Conservation (phyloP, 2,113 vertebrate genomes). For the Mormyrus iriodes region DNA sequence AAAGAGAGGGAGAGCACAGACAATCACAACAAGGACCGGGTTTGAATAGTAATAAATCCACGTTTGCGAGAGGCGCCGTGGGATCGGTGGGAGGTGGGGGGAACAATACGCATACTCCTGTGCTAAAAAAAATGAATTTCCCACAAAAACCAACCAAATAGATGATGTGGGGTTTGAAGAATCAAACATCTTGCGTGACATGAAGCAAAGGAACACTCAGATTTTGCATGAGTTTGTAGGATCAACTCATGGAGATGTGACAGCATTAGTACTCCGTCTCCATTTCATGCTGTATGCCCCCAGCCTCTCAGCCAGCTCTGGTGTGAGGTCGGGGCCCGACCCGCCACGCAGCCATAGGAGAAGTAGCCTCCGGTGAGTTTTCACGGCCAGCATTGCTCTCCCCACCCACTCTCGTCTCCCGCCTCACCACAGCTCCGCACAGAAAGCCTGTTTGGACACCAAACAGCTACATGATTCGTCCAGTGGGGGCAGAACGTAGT, state of each 20-base stretch:
- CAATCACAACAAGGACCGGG: constrained; percentile 66
- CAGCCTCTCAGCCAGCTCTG: constrained; percentile 35
- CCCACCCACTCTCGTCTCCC: not conserved
- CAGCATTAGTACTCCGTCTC: not conserved
- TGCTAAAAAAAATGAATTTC: constrained; percentile 30
- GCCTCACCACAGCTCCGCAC: constrained; percentile 12
- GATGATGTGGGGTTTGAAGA: not conserved
- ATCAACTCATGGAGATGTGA: not conserved
- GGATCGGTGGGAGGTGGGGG: constrained; percentile 33
- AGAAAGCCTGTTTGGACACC: not conserved
- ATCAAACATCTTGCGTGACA: not conserved
- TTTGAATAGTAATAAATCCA: constrained; percentile 70
- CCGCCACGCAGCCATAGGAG: not conserved
- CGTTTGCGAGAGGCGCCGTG: constrained; percentile 55
- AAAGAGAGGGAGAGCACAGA: constrained; percentile 44
- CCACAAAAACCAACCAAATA: constrained; percentile 28
- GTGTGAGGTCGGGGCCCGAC: not conserved
- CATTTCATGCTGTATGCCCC: constrained; percentile 18
- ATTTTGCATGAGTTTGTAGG: not conserved
- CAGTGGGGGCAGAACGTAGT: not conserved
- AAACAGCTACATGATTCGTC: not conserved
- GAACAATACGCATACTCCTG: constrained; percentile 43
- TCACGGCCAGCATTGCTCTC: constrained; percentile 4
- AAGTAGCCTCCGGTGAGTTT: constrained; percentile 16
- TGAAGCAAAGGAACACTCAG: not conserved